These are phyloP conservation scores for Phrynosoma platyrhinos DNA, from an alignment of 2,113 vertebrate species.

Conservation along the genomic window DNA sequence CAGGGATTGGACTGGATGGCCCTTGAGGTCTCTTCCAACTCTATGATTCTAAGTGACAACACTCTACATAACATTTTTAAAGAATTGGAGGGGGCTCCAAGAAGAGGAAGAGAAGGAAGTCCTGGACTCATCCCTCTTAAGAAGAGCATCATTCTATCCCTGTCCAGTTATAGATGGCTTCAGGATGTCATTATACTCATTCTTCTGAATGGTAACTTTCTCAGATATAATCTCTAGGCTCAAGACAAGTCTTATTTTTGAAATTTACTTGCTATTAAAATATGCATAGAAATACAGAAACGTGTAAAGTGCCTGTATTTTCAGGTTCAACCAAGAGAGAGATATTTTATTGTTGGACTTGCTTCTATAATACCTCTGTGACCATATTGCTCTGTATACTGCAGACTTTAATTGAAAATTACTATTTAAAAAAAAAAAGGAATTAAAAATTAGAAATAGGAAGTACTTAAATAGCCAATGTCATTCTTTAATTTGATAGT, in stretches of 20 bases:
- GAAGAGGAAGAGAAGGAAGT: too few relatives aligned
- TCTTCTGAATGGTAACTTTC: too few relatives aligned
- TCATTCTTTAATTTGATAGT: neutral
- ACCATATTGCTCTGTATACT: neutral
- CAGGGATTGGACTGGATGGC: too few relatives aligned
- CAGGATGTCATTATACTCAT: too few relatives aligned
- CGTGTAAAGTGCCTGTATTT: neutral
- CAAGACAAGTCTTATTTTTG: neutral
- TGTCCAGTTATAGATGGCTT: too few relatives aligned
- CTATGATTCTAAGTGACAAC: too few relatives aligned
- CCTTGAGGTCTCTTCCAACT: too few relatives aligned
- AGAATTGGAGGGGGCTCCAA: too few relatives aligned
- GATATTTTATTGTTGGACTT: rapidly evolving
- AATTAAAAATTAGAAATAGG: neutral
- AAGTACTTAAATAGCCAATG: neutral
- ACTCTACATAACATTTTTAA: too few relatives aligned
- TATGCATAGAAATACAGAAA: neutral
- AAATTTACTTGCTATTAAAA: neutral
- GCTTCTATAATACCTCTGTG: rapidly evolving
- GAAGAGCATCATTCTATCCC: too few relatives aligned
- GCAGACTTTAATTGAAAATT: neutral
- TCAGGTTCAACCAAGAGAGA: neutral
- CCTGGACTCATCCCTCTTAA: too few relatives aligned
- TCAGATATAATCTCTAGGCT: too few relatives aligned
- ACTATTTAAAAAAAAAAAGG: neutral